A percentile compares a stretch with the other conserved stretches of the same genome.
These are phyloP conservation scores for Sebastes aleutianus DNA, from an alignment of 2,797 vertebrate genomes.

Conservation along the genomic window DNA sequence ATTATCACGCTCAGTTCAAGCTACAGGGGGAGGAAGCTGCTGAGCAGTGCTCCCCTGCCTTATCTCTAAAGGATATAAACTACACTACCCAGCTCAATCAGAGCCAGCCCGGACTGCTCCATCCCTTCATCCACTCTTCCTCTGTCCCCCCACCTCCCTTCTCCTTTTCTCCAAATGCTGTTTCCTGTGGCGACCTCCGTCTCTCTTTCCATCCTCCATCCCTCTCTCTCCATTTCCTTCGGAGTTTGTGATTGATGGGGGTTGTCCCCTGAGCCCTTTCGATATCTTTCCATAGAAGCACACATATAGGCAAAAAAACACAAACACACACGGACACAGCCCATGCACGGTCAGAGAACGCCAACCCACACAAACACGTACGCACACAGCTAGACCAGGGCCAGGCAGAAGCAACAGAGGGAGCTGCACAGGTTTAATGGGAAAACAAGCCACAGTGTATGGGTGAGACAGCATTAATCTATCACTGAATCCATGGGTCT, in stretches of 20 bases:
- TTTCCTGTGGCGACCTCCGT: slow-evolving; percentile 69
- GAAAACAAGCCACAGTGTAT: slow-evolving; percentile 69
- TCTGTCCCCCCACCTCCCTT: slow-evolving; percentile 27
- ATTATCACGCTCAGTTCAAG: slow-evolving; percentile 73
- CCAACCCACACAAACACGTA: not conserved
- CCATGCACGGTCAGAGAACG: not conserved
- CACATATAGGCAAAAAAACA: slow-evolving; percentile 53
- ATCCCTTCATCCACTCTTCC: slow-evolving; percentile 67
- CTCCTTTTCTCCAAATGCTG: slow-evolving; percentile 48
- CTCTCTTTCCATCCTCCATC: slow-evolving; percentile 62
- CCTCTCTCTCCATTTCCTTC: slow-evolving; percentile 65
- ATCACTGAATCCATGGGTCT: slow-evolving; percentile 66
- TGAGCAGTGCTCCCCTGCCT: slow-evolving; percentile 73
- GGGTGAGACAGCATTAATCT: slow-evolving; percentile 74
- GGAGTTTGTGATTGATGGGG: slow-evolving; percentile 76
- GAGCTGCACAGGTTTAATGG: slow-evolving; percentile 67
- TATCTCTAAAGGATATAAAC: slow-evolving; percentile 81
- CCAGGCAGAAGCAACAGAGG: slow-evolving; percentile 66
- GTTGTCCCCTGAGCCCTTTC: slow-evolving; percentile 67
- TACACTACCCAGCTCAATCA: slow-evolving; percentile 78
- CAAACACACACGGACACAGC: slow-evolving; percentile 15
- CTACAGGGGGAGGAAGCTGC: slow-evolving; percentile 75
- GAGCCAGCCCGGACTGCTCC: slow-evolving; percentile 53
- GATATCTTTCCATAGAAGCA: slow-evolving; percentile 71
- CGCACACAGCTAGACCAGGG: slow-evolving; percentile 11